Percentiles rank a stretch among this genome's conserved stretches.
Conservation (phyloP, 1,140 invertebrate species). For the Drosophila kikkawai region DNA sequence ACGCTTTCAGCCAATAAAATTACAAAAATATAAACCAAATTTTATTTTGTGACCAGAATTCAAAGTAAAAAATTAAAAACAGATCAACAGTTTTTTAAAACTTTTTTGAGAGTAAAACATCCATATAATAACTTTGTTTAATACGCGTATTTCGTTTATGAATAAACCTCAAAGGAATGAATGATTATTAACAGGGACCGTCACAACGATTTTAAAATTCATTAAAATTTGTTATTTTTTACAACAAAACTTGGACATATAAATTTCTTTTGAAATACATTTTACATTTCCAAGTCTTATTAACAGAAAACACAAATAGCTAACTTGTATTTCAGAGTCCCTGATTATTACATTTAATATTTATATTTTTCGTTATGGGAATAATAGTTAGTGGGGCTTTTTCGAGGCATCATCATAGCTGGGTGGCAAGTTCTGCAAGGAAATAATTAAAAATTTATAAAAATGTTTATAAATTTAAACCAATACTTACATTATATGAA, state of each 20-base stretch:
- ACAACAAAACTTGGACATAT: not conserved
- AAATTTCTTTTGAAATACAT: not conserved
- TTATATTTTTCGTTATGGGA: constrained; percentile 10
- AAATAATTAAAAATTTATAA: not conserved
- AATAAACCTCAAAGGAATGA: constrained; percentile 7
- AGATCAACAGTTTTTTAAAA: not conserved
- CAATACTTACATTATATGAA: constrained; percentile 91
- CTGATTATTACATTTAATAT: constrained; percentile 13
- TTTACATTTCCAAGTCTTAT: not conserved
- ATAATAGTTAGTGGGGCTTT: constrained; percentile 86
- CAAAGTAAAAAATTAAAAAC: not conserved
- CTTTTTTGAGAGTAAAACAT: not conserved
- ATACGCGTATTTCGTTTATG: not conserved
- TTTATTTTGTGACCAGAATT: constrained; percentile 34
- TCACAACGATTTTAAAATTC: no score
- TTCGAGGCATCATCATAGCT: constrained; percentile 89
- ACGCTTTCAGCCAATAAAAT: not conserved
- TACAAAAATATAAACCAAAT: not conserved
- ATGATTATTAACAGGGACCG: not conserved
- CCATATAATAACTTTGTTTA: not conserved
- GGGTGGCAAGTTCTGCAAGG: constrained; percentile 90
- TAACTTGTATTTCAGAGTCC: not conserved
- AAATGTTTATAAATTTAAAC: not conserved
- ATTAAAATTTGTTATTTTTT: not conserved
- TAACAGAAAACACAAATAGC: not conserved